Conservation (phyloP, 2,113 vertebrate genomes). For the Apeltes quadracus region DNA sequence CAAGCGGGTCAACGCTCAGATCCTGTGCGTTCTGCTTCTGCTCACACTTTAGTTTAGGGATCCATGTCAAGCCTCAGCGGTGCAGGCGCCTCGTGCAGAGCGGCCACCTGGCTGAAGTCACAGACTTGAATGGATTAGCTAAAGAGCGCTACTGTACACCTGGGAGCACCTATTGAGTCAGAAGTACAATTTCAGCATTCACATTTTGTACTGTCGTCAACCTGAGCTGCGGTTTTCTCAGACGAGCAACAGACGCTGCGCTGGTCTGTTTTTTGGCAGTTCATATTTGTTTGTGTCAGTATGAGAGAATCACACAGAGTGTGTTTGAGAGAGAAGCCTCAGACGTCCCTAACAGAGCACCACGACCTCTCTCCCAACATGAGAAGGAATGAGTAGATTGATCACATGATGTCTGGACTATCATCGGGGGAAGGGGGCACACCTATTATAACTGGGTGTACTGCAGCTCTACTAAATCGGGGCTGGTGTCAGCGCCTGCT, state of each 20-base stretch:
- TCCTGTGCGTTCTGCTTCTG: constrained; percentile 63
- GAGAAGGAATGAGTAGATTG: constrained; percentile 74
- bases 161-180: constrained; percentile 60
- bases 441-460: constrained; percentile 87
- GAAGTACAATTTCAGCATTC: constrained; percentile 59
- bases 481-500: constrained; percentile 79
- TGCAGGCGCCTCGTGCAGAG: constrained; percentile 69
- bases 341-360: constrained; percentile 58
- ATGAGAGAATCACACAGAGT: constrained; percentile 47
- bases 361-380: constrained; percentile 73
- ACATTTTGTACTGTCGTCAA: constrained; percentile 5
- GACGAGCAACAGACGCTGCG: constrained; percentile 36
- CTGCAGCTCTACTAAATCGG: constrained; percentile 85
- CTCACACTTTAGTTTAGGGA: constrained; percentile 86
- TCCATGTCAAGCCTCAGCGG: constrained; percentile 79
- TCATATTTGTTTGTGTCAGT: constrained; percentile 15
- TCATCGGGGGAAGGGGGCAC: constrained; percentile 70
- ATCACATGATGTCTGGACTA: constrained; percentile 76
- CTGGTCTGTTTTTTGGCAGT: constrained; percentile 13
- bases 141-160: constrained; percentile 74
- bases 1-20: constrained; percentile 62
- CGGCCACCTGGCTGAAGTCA: constrained; percentile 58
- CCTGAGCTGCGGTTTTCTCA: constrained; percentile 54
- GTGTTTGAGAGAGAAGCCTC: constrained; percentile 50
- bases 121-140: constrained; percentile 78